Base-by-base conservation (phyloP, 2,797 vertebrate species). In the Delichon dasypus region DNA sequence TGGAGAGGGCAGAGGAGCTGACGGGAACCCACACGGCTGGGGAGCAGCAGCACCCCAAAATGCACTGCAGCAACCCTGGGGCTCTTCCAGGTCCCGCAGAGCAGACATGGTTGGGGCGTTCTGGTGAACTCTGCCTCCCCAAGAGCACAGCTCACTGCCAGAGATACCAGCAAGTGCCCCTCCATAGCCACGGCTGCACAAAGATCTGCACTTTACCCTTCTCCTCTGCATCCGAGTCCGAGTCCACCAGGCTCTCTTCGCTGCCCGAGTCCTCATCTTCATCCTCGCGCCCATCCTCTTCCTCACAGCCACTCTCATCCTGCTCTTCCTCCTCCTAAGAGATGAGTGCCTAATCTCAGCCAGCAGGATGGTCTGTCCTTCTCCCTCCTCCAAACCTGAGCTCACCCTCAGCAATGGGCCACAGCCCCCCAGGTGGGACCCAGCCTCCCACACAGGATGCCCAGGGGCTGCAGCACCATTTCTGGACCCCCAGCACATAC, bases 201-300 rank as follows among this genome's bases (percentile, higher is more conserved):
- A 4, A 2, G 26, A 36, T 50, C 67, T 8, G 26, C 57, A 15
- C 53, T 83, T 66, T 81, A 99, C 99, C 99, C 98, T 99, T 99
- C 95, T 99, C 99, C 38, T 99, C 99, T 1, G 98, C 98, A 85
- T 99, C 99, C 0, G 99, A 99, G 92, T 99, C 99, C 0, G 99
- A 99, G 95, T 99, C 99, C 94, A 98, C 99, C 95, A 99, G 97
- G 96, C 99, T 99, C 95, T 99, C 99, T 16, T 99, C 99, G 3
- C 98, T 99, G 97, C 99, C 99, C 0, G 99, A 99, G 88, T 98
- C 98, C 70, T 98, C 99, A 18, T 99, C 99, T 85, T 99, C 99
- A 10, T 98, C 99, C 61, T 98, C 99, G 0, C 42, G 97, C 11
- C 97, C 98, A 80, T 99, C 99, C 23, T 99, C 99, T 55, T 99